Base-by-base conservation (phyloP, 2,797 vertebrate genomes). In the Rhodeus uyekii region DNA sequence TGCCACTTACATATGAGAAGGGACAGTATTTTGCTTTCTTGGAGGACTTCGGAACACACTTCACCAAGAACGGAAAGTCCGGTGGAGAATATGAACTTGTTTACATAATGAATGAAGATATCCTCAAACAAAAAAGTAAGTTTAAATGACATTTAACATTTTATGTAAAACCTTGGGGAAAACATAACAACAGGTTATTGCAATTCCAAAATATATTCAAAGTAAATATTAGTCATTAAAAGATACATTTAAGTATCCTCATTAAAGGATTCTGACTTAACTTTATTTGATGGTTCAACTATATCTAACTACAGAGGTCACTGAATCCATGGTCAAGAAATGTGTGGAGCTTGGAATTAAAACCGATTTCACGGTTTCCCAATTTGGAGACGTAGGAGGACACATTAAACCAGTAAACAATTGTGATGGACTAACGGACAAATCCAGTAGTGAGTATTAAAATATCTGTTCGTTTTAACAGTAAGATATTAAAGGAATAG, bases 1-100 rank as follows among this genome's bases (percentile, higher is more conserved):
- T 99, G 65, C 97, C 97, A 68, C 1, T 88, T 65, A 36, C 88
- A 71, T 99, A 98, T 29, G 95, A 96, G 72, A 97, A 96, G 83
- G 95, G 96, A 0, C 93, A 96, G 87, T 98, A 98, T 90, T 99
- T 96, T 87, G 91, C 92, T 86, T 96, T 98, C 91, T 83, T 99
- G 79, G 97, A 99, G 90, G 94, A 93, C 69, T 97, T 97, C 48
- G 97, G 98, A 84, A 98, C 97, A 12, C 97, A 98, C 88, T 99
- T 96, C 86, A 94, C 96, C 0, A 92, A 67, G 72, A 96, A 95
- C 48, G 97, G 96, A 75, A 93, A 81, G 79, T 82, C 96, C 2
- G 97, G 97, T 10, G 98, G 97, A 38, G 89, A 94, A 90, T 98
- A 98, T 0, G 94, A 99, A 73, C 86, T 98, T 81, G 68, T 98